Evolutionary conservation across 1,140 invertebrate genomes (phyloP).

Genomic region (Hypsibius dujardini): DNA sequence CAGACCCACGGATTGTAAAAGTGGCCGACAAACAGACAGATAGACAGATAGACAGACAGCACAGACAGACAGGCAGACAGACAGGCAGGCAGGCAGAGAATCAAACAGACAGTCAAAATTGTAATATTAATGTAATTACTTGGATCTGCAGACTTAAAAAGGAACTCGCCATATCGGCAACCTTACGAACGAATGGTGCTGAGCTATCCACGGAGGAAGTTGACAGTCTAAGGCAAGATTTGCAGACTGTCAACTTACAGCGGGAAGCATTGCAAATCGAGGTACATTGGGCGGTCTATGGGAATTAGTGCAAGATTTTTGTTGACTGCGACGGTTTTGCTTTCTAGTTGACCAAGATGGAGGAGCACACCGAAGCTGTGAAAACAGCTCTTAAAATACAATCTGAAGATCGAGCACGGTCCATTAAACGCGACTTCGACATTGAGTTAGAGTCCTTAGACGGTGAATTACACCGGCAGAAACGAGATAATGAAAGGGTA

Average conservation of each 20-base stretch:
- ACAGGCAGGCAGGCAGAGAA: no score
- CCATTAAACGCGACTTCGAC: not conserved
- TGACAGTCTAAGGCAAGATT: slow-evolving; percentile 56
- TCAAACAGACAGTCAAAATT: no score
- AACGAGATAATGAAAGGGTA: slow-evolving; percentile 14
- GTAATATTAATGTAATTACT: not conserved
- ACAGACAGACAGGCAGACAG: no score
- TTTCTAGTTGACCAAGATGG: not conserved
- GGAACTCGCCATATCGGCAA: not conserved
- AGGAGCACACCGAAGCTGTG: not conserved
- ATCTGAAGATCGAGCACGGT: not conserved
- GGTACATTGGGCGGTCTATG: slow-evolving; percentile 30
- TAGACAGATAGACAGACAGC: no score
- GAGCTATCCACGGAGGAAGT: slow-evolving; percentile 41
- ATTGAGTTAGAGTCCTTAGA: not conserved
- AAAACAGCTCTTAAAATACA: slow-evolving; percentile 10
- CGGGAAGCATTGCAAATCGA: slow-evolving; percentile 54
- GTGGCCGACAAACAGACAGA: no score
- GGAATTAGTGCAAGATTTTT: not conserved
- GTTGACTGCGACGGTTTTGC: not conserved
- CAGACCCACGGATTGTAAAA: no score
- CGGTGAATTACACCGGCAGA: not conserved
- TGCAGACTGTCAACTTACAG: slow-evolving; percentile 57
- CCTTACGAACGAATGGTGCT: not conserved
- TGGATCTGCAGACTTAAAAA: not conserved